phyloP scores from a whole-genome alignment of 2,888 invertebrate species.

The Saturnia pavonia region DNA sequence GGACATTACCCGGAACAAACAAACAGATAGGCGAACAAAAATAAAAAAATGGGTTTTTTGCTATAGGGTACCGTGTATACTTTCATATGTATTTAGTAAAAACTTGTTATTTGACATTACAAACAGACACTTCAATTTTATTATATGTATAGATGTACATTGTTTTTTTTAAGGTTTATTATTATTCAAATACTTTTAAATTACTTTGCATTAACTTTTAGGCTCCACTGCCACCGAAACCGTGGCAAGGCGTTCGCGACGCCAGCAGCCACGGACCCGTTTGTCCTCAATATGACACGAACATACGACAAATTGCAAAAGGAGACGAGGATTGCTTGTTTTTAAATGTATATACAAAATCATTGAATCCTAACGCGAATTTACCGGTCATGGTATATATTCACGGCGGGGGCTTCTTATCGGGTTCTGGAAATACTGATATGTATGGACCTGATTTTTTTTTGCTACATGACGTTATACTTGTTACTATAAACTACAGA shows the following conservation, averaged over 20 bases:
- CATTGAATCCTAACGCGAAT: slow-evolving; percentile 36
- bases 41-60: too few relatives aligned
- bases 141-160: too few relatives aligned
- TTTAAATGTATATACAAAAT: slow-evolving; percentile 59
- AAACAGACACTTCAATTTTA: too few relatives aligned
- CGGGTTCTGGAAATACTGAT: slow-evolving; percentile 59
- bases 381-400: slow-evolving; percentile 71
- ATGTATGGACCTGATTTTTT: slow-evolving; percentile 62
- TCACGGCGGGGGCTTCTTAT: slow-evolving; percentile 64
- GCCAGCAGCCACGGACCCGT: slow-evolving; percentile 57
- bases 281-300: slow-evolving; percentile 60
- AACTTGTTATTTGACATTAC: too few relatives aligned
- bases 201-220: slow-evolving; percentile 30
- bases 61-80: too few relatives aligned
- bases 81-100: too few relatives aligned
- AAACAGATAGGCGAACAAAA: too few relatives aligned
- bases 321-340: slow-evolving; percentile 64
- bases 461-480: slow-evolving; percentile 60
- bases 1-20: too few relatives aligned
- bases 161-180: too few relatives aligned
- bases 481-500: slow-evolving; percentile 70
- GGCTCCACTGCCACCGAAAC: slow-evolving; percentile 55
- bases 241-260: slow-evolving; percentile 57
- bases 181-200: too few relatives aligned
- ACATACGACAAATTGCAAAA: slow-evolving; percentile 36